Conservation (phyloP, 2,888 invertebrate genomes). For the Pseudococcus jackbeardsleyi region DNA sequence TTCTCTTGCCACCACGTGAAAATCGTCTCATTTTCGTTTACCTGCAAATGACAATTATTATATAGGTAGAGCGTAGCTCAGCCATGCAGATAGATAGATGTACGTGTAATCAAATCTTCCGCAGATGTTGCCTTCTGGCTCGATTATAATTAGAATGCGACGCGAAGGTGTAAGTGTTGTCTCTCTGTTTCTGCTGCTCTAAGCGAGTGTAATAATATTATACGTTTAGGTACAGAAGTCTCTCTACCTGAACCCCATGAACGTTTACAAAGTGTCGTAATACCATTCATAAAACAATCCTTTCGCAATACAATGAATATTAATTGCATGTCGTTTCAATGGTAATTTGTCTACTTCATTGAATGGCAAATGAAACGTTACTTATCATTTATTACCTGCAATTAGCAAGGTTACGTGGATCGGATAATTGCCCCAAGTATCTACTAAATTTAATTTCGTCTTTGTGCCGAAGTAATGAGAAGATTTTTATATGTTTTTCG, state of each 20-base stretch:
- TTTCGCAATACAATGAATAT: constrained; percentile 25
- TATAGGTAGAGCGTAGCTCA: no score
- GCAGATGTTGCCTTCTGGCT: background rate
- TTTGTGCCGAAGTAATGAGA: background rate
- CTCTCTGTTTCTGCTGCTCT: background rate
- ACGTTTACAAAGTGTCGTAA: constrained; percentile 34
- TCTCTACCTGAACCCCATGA: background rate
- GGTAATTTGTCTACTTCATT: constrained; percentile 29
- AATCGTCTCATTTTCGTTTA: constrained; percentile 29
- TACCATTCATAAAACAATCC: constrained; percentile 19
- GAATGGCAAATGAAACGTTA: constrained; percentile 14
- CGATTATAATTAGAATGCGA: constrained; percentile 16
- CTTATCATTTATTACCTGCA: constrained; percentile 11
- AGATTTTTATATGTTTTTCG: background rate
- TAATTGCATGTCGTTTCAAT: constrained; percentile 16
- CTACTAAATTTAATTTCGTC: background rate
- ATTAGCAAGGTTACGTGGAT: constrained; percentile 14
- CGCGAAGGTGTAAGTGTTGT: background rate
- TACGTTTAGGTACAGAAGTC: background rate
- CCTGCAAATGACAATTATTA: constrained; percentile 27
- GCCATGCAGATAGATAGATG: background rate
- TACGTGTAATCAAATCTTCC: background rate
- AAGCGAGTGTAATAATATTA: background rate
- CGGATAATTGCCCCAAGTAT: background rate
- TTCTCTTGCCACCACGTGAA: constrained; percentile 78